A percentile compares a stretch with the other conserved stretches of the same genome.
Evolutionary conservation across 2,888 invertebrate species (phyloP).

Genomic region (Pasiphila rectangulata): DNA sequence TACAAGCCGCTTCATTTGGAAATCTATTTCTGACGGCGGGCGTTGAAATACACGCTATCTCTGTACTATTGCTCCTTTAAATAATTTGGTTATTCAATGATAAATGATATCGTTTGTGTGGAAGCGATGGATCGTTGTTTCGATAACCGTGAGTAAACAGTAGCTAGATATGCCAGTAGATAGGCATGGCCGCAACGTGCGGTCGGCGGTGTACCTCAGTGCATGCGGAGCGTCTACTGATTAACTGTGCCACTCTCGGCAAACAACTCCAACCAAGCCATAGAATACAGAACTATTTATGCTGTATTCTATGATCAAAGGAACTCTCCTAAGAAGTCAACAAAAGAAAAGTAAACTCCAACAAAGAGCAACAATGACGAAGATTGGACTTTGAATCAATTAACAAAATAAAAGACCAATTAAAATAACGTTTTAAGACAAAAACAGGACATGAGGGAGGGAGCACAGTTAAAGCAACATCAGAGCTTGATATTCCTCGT

Average conservation of each 20-base stretch:
- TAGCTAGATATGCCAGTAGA: constrained; percentile 1
- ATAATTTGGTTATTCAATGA: no score
- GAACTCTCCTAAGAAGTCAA: constrained; percentile 1
- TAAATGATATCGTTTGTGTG: not conserved
- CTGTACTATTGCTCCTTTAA: constrained; percentile 1
- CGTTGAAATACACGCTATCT: constrained; percentile 6
- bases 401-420: not conserved
- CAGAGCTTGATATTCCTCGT: constrained; percentile 5
- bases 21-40: constrained; percentile 7
- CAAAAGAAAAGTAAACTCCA: not conserved
- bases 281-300: no score
- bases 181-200: constrained; percentile 9
- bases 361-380: constrained; percentile 1
- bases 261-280: no score
- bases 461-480: constrained; percentile 4
- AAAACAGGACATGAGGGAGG: constrained; percentile 3
- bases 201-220: constrained; percentile 10
- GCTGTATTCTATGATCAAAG: no score
- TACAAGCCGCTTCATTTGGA: not conserved
- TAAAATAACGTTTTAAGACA: not conserved
- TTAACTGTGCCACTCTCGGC: constrained; percentile 7
- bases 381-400: not conserved
- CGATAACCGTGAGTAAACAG: constrained; percentile 8
- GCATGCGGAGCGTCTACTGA: constrained; percentile 12
- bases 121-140: not conserved